Conservation (phyloP, 2,888 invertebrate species). For the Tigriopus californicus region DNA sequence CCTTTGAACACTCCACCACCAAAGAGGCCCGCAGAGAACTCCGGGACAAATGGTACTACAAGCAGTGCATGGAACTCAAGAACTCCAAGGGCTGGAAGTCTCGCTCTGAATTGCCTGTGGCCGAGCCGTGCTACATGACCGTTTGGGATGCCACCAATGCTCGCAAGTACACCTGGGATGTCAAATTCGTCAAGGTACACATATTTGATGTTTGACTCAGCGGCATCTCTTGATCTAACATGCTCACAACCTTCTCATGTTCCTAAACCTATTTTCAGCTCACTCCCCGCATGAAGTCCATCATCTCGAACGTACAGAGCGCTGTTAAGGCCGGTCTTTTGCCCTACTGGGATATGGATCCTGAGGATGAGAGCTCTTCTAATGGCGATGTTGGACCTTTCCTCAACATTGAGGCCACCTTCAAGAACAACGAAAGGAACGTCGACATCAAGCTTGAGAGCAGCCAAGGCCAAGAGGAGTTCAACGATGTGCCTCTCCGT, state of each 20-base stretch:
- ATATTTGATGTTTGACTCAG: no score
- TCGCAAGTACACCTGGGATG: conserved; percentile 12
- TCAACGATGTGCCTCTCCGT: conserved; percentile 10
- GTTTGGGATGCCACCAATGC: conserved; percentile 12
- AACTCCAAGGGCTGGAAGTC: background rate
- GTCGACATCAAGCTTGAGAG: conserved; percentile 9
- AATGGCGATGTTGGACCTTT: background rate
- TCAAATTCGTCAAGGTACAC: conserved; percentile 10
- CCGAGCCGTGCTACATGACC: conserved; percentile 13
- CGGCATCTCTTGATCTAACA: no score
- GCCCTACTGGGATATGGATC: conserved; percentile 13
- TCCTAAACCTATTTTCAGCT: conserved; percentile 37
- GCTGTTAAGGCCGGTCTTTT: conserved; percentile 24
- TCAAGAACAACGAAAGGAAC: conserved; percentile 6
- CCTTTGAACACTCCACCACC: conserved; percentile 11
- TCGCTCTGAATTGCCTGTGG: background rate
- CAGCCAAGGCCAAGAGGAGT: conserved; percentile 1
- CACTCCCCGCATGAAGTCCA: conserved; percentile 74
- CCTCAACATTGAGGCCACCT: conserved; percentile 4
- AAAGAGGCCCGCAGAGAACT: conserved; percentile 1
- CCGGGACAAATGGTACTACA: conserved; percentile 9
- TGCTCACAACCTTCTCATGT: no score
- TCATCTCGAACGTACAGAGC: conserved; percentile 89
- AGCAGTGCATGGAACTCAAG: conserved; percentile 12
- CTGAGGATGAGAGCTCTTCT: background rate